These are phyloP conservation scores for Drosophila tsacasi DNA, from an alignment of 1,140 invertebrate genomes.

Conservation along the genomic window DNA sequence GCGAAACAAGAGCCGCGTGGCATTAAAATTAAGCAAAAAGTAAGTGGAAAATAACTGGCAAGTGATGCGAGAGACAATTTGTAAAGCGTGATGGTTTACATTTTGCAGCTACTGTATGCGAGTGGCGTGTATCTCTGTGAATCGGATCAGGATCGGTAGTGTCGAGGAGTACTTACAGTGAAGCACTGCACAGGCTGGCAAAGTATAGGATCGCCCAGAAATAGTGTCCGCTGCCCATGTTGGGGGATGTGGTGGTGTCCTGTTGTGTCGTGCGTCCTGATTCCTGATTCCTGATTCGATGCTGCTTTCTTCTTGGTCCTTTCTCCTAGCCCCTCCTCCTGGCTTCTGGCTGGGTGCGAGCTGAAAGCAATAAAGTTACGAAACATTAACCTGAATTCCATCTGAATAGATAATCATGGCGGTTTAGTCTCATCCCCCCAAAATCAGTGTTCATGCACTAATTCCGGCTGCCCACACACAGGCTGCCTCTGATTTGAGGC, in stretches of 20 bases:
- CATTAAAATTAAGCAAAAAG: conserved; percentile 41
- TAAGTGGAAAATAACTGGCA: conserved; percentile 27
- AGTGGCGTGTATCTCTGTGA: conserved; percentile 20
- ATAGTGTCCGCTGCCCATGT: conserved; percentile 84
- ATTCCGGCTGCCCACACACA: conserved; percentile 6
- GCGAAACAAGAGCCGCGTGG: conserved; percentile 32
- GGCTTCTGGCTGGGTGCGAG: conserved; percentile 11
- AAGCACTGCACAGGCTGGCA: conserved; percentile 85
- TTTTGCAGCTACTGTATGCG: conserved; percentile 58
- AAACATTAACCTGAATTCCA: conserved; percentile 9
- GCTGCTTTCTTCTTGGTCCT: not conserved
- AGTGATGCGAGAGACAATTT: conserved; percentile 38
- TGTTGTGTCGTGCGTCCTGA: conserved; percentile 26
- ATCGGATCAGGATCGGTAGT: not conserved
- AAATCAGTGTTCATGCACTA: conserved; percentile 29
- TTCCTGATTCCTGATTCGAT: conserved; percentile 27
- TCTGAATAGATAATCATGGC: conserved; percentile 6
- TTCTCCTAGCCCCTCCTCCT: conserved; percentile 6
- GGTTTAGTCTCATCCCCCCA: not conserved
- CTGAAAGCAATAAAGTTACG: conserved; percentile 8
- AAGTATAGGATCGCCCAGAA: conserved; percentile 85
- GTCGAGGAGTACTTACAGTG: conserved; percentile 77
- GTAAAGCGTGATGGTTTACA: conserved; percentile 43
- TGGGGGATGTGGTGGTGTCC: conserved; percentile 9
- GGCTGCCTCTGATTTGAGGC: conserved; percentile 5